Conservation (phyloP, 2,888 invertebrate species). For the Operophtera brumata region DNA sequence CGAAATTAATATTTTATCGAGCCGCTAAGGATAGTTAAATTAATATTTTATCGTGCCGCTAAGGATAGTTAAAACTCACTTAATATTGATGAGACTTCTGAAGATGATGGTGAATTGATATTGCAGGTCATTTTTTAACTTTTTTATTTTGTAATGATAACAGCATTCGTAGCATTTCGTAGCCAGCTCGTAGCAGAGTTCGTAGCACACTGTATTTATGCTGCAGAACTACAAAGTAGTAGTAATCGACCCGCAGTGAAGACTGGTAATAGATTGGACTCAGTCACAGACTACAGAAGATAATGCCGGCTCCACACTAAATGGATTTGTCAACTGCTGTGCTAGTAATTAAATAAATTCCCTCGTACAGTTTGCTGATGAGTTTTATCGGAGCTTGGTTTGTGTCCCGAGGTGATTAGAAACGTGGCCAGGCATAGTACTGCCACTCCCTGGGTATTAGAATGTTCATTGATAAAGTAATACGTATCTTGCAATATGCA, state of each 20-base stretch:
- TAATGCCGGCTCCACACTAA: constrained; percentile 65
- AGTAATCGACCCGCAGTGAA: constrained; percentile 67
- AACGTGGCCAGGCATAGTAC: constrained; percentile 20
- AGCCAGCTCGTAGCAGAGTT: not conserved
- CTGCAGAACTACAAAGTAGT: constrained; percentile 13
- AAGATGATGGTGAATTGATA: not conserved
- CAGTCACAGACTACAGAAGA: constrained; percentile 74
- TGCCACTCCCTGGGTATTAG: constrained; percentile 20
- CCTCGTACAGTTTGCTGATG: constrained; percentile 48
- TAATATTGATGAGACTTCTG: not conserved
- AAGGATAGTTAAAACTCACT: not conserved
- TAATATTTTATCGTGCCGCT: not conserved
- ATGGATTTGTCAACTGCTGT: constrained; percentile 75
- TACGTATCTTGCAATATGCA: not conserved
- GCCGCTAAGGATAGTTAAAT: not conserved
- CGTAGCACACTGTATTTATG: not conserved
- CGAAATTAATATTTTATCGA: constrained; percentile 13
- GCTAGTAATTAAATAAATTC: constrained; percentile 75
- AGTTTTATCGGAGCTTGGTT: constrained; percentile 40
- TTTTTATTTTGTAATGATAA: too few relatives aligned
- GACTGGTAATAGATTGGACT: constrained; percentile 75
- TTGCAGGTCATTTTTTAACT: too few relatives aligned
- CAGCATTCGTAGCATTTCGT: not conserved
- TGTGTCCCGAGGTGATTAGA: constrained; percentile 25
- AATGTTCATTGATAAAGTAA: constrained; percentile 15